phyloP scores from a whole-genome alignment of 2,113 vertebrate genomes.

The Platycercus adscitus region DNA sequence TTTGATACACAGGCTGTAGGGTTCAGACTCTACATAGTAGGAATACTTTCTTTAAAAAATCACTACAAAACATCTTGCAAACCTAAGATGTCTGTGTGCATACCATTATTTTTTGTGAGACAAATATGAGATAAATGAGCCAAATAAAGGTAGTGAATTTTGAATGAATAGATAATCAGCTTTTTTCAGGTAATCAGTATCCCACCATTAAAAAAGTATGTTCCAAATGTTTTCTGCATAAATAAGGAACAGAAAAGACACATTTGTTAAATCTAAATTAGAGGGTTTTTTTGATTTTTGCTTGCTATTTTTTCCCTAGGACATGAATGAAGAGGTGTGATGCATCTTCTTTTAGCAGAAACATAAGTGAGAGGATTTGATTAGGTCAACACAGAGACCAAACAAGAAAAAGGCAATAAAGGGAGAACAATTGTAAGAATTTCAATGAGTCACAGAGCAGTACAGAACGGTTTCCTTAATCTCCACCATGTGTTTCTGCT shows the following conservation, averaged over 20 bases:
- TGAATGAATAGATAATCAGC: not conserved
- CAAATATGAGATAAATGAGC: not conserved
- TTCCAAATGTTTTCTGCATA: not conserved
- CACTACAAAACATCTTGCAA: not conserved
- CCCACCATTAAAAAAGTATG: not conserved
- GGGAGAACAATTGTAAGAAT: slow-evolving; percentile 2
- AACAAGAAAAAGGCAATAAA: not conserved
- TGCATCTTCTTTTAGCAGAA: slow-evolving; percentile 3
- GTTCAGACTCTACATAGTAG: not conserved
- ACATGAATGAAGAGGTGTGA: slow-evolving; percentile 23
- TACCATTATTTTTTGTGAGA: not conserved
- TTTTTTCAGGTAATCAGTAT: not conserved
- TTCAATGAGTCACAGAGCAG: not conserved
- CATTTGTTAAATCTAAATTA: not conserved
- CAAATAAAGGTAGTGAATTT: not conserved
- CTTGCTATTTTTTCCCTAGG: not conserved
- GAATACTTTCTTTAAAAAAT: not conserved
- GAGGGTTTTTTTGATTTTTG: not conserved
- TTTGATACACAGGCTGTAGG: not conserved
- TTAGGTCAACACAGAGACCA: not conserved
- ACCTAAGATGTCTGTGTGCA: not conserved
- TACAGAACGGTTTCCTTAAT: slow-evolving; percentile 14
- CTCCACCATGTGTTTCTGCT: slow-evolving; percentile 10
- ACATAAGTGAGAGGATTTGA: slow-evolving; percentile 5
- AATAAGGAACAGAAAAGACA: not conserved